These are phyloP conservation scores for Pimpla rufipes DNA, from an alignment of 2,888 invertebrate genomes.

Conservation along the genomic window DNA sequence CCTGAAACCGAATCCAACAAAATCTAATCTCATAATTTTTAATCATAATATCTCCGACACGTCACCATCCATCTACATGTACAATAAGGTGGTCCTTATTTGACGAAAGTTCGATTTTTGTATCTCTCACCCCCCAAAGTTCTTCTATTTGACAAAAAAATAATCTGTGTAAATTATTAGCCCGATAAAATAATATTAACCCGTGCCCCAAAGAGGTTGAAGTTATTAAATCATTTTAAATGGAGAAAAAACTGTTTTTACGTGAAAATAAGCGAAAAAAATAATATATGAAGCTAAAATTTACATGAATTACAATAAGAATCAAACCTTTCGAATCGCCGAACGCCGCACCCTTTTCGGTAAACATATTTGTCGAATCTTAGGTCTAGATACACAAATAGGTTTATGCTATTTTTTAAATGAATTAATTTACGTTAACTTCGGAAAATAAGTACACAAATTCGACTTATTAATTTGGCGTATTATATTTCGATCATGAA, in stretches of 20 bases:
- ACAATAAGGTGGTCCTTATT: background rate
- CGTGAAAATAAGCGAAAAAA: background rate
- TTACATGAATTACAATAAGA: background rate
- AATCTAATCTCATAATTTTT: background rate
- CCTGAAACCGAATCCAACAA: constrained; percentile 24
- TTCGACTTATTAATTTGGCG: no score
- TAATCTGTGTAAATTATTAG: background rate
- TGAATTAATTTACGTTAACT: no score
- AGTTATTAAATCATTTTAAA: background rate
- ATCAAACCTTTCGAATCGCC: background rate
- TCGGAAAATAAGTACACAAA: no score
- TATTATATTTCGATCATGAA: no score
- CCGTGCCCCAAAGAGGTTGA: background rate
- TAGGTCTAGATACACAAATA: no score
- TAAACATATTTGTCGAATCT: no score
- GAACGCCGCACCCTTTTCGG: no score
- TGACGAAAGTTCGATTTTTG: no score
- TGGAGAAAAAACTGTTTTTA: background rate
- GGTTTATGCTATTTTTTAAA: no score
- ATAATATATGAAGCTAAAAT: background rate
- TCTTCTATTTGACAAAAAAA: background rate
- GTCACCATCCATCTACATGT: no score
- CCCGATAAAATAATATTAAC: background rate
- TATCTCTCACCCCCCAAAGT: background rate
- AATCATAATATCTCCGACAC: no score